Evolutionary conservation across 2,888 invertebrate genomes (phyloP), one percentile per base, ranked within the genome.

Genomic region (Halictus ligatus): DNA sequence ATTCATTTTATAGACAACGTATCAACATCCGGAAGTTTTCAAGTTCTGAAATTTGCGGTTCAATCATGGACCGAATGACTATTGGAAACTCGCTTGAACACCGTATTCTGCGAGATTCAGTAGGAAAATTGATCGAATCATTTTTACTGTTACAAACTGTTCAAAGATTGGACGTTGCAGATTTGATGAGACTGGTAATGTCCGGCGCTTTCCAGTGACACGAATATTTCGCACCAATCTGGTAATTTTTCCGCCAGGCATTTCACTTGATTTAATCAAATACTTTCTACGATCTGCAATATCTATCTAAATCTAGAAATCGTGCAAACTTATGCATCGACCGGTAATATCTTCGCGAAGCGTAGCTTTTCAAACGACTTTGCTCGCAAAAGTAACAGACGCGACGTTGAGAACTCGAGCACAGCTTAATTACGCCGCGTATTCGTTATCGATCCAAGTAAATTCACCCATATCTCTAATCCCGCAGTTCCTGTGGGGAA

Each of bases 381-480:
- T 0, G 35, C 10, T 12, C 25, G n/a, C 18, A 21, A 43, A 29
- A 69, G n/a, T 21, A 54, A 64, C n/a, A 40, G 25, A 3, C 50
- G 18, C 12, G 58, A 21, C 15, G 21, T 25, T 58, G 25, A 7
- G 58, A 7, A 48, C 29, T 77, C n/a, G 21, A 4, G n/a, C 46
- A 21, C 58, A 67, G 29, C 25, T n/a, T 35, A 58, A 77, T 40
- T 77, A 73, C 54, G 40, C 10, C 13, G 50, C 15, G 15, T 10
- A 13, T 46, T 64, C 64, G 64, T 78, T 79, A 76, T 84, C 76
- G 85, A 78, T 85, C 40, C 80, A 85, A 80, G 85, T 48, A 78
- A 80, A 78, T 84, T 6, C 74, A 58, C 29, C 29, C 35, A 54
- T 80, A 80, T 77, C 46, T 74, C 40, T 75, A 78, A 75, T 78